Conservation (phyloP, 2,113 vertebrate species). For the Pan paniscus region DNA sequence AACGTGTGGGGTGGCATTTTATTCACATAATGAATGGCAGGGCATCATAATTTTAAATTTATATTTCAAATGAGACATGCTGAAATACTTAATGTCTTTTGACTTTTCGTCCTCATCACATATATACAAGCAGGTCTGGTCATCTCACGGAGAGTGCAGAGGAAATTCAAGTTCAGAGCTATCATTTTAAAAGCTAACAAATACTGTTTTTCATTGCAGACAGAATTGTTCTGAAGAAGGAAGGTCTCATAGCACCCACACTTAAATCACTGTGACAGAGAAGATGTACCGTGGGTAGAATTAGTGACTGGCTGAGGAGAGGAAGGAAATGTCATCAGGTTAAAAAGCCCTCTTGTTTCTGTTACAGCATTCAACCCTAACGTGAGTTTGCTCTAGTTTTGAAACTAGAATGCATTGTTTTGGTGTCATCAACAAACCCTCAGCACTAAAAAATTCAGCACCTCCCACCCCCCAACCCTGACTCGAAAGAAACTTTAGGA, state of each 20-base stretch:
- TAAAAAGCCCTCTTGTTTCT: slow-evolving; percentile 50
- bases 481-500: not conserved
- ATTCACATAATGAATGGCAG: not conserved
- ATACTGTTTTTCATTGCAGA: not conserved
- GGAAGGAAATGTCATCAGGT: slow-evolving; percentile 56
- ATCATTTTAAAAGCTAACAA: slow-evolving; percentile 39
- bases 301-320: not conserved
- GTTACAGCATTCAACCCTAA: slow-evolving; percentile 19
- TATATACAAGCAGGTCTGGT: not conserved
- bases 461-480: not conserved
- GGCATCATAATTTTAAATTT: not conserved
- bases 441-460: not conserved
- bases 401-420: not conserved
- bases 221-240: not conserved
- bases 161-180: slow-evolving; percentile 50
- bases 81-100: not conserved
- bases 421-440: not conserved
- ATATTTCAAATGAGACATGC: not conserved
- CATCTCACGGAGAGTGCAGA: not conserved
- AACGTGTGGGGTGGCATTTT: not conserved
- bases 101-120: not conserved
- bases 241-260: slow-evolving; percentile 43
- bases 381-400: not conserved
- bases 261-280: not conserved
- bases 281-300: slow-evolving; percentile 44